Percentiles rank a stretch among this genome's conserved stretches.
Conservation (phyloP, 1,140 invertebrate genomes). For the Apis mellifera region DNA sequence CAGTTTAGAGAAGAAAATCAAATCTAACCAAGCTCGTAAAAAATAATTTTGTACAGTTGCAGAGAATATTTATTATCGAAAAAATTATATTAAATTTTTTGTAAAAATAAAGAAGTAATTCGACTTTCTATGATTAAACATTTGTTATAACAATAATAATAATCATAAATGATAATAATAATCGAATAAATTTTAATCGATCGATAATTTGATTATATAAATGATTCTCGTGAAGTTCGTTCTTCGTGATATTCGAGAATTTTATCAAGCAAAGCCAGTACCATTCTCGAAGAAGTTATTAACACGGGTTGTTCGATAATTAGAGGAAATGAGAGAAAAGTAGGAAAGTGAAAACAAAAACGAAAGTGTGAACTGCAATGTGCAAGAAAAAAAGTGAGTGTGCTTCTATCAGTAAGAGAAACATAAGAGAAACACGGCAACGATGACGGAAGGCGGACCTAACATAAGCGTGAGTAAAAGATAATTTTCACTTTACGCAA, state of each 20-base stretch:
- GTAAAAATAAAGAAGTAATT: too few species aligned
- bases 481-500: neutral
- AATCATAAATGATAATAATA: too few species aligned
- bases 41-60: neutral
- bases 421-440: conserved; percentile 25
- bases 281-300: conserved; percentile 7
- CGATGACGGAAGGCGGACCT: conserved; percentile 44
- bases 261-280: neutral
- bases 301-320: neutral
- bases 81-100: too few species aligned
- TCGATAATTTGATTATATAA: neutral
- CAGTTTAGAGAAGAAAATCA: neutral
- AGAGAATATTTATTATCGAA: too few species aligned
- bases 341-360: conserved; percentile 17
- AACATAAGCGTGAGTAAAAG: conserved; percentile 37
- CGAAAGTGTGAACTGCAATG: conserved; percentile 36
- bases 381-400: conserved; percentile 45
- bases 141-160: too few species aligned
- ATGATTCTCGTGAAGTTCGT: neutral
- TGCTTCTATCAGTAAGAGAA: conserved; percentile 16
- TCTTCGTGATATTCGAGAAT: neutral
- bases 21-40: neutral
- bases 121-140: too few species aligned
- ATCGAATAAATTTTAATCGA: neutral
- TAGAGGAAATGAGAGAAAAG: neutral